Evolutionary conservation across 37 sponge, comb jelly and placozoan genomes (phyloP), one percentile per base, ranked within the genome.

Genomic region (Sycon ciliatum): DNA sequence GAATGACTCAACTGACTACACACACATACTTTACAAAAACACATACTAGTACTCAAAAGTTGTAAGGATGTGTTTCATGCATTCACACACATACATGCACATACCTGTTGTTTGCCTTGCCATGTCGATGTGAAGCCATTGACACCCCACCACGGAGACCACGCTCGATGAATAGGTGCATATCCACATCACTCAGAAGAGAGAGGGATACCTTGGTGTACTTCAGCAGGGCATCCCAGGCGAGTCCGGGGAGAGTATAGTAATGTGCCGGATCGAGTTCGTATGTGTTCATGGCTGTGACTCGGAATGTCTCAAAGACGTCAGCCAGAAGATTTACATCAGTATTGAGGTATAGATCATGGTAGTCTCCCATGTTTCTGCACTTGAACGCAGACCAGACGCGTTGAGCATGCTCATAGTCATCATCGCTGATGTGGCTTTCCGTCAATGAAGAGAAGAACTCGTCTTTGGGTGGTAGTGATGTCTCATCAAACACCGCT

Each of bases 161-260:
- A n/a, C n/a, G n/a, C n/a, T n/a, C n/a, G n/a, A n/a, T n/a, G n/a
- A n/a, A n/a, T n/a, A n/a, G n/a, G n/a, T n/a, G n/a, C n/a, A n/a
- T 68, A n/a, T 68, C 69, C 38, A 68, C 28, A 38, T 68, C 69
- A 26, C 28, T 39, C 18, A 68, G 23, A 29, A 68, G 23, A 28
- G 38, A 42, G 24, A 68, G 23, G 7, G 38, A 42, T 4, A 68
- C 69, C 28, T 68, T 4, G 9, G 69, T 68, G 52, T 42, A 42
- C 22, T 38, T 68, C 5, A 72, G 73, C 73, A 72, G 42, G n/a
- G 58, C 58, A 53, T 72, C 73, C 58, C 73, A 72, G 3, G 73
- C 23, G 58, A 72, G 53, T 29, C 34, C 73, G 30, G 73, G 73
- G 3, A 56, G 56, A 7, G 35, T 22, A 3, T 49, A 49, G 32